phyloP scores from a whole-genome alignment of 2,888 invertebrate species.

The Lordiphosa fenestrarum region DNA sequence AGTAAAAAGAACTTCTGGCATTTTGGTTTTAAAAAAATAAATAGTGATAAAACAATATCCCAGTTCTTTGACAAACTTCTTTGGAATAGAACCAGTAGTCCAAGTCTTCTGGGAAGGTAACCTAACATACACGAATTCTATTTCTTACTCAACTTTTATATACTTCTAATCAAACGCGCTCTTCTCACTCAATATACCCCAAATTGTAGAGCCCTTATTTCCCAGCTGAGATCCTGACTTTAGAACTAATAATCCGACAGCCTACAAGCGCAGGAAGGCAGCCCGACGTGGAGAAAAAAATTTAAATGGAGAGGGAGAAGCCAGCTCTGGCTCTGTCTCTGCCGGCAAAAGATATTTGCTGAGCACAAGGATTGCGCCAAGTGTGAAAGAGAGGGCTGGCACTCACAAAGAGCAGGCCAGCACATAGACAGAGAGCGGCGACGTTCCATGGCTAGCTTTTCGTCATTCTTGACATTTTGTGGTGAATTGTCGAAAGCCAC shows the following conservation, averaged over 20 bases:
- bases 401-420: slow-evolving; percentile 41
- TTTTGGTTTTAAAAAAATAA: no score
- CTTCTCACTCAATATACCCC: slow-evolving; percentile 33
- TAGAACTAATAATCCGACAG: slow-evolving; percentile 75
- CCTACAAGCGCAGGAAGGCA: slow-evolving; percentile 67
- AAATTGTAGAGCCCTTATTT: slow-evolving; percentile 35
- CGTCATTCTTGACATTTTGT: slow-evolving; percentile 80
- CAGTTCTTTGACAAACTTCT: no score
- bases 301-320: slow-evolving; percentile 42
- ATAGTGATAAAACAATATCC: no score
- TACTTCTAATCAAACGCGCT: background rate
- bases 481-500: slow-evolving; percentile 81
- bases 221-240: slow-evolving; percentile 69
- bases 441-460: slow-evolving; percentile 70
- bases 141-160: no score
- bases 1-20: no score
- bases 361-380: slow-evolving; percentile 36
- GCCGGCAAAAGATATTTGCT: slow-evolving; percentile 54
- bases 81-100: no score
- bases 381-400: slow-evolving; percentile 15
- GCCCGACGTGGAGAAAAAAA: slow-evolving; percentile 19
- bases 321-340: slow-evolving; percentile 24
- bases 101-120: no score
- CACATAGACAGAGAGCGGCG: slow-evolving; percentile 32
- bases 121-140: no score